Evolutionary conservation across 2,888 invertebrate species (phyloP), one percentile per base, ranked within the genome.

Genomic region (Philaethria dido): DNA sequence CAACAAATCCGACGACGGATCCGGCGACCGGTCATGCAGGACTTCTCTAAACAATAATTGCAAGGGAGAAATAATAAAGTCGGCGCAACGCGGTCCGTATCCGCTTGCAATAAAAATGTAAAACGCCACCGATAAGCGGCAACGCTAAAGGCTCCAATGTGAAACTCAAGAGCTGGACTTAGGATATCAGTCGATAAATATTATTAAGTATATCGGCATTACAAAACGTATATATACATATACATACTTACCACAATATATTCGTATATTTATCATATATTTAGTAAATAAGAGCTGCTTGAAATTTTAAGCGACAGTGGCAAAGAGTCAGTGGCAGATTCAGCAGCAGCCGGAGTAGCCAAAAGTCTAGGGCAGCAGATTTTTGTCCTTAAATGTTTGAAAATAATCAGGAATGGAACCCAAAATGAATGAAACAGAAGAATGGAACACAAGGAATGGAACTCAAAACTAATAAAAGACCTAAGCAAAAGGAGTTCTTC

Each of bases 81-180:
- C 87, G 82, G 81, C 83, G 82, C 82, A 83, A 84, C 87, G 86
- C 86, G 83, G 88, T 77, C 86, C 85, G 89, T 90, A 91, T 91
- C 92, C 91, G 92, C 85, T 89, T 82, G 91, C 89, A 92, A 91
- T 92, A 92, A 91, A 92, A 92, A 92, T 92, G 92, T 91, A 90
- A 92, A 92, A 89, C 88, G 88, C 82, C 80, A 79, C 88, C 88
- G 92, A 92, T 92, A 92, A 92, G 91, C 89, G 86, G 79, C 84
- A 80, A 80, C 85, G 86, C 85, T 86, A 85, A 87, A 86, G 87
- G 86, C 86, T 88, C 87, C 81, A 86, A 87, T 87, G 88, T 85
- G 82, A 82, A 82, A 77, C 77, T 71, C 44, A 84, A 86, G 85
- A 72, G 85, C 68, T 69, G 65, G 63, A 13, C 25, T 36, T 4